A percentile compares a stretch with the other conserved stretches of the same genome.
phyloP scores from a whole-genome alignment of 2,113 vertebrate genomes.

The Datnioides undecimradiatus region DNA sequence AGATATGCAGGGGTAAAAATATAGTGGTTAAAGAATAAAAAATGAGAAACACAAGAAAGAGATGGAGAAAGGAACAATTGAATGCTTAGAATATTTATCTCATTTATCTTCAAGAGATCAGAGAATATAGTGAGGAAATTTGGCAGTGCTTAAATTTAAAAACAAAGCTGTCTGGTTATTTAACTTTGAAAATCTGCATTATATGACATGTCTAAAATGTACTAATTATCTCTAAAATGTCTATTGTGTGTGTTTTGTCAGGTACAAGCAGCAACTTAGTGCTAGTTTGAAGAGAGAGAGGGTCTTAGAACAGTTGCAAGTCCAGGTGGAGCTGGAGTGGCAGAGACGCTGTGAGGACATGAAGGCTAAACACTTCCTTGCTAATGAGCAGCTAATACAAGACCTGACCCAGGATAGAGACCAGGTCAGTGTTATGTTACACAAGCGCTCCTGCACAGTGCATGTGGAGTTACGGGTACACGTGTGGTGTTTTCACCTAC shows the following conservation, averaged over 20 bases:
- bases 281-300: constrained; percentile 78
- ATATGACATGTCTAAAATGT: neutral
- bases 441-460: neutral
- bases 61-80: neutral
- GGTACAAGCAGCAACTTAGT: constrained; percentile 86
- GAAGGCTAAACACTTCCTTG: constrained; percentile 78
- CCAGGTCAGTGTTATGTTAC: constrained; percentile 79
- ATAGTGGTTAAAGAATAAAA: neutral
- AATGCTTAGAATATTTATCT: too few relatives aligned
- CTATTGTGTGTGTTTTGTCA: constrained; percentile 56
- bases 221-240: neutral
- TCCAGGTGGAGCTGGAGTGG: constrained; percentile 87
- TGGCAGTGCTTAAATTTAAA: neutral
- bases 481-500: too few relatives aligned
- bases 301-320: constrained; percentile 81
- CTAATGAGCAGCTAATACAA: constrained; percentile 84
- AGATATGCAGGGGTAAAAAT: constrained; percentile 80
- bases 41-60: neutral
- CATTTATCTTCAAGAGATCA: neutral
- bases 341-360: constrained; percentile 82
- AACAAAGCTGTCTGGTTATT: neutral
- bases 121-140: neutral
- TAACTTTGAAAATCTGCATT: neutral
- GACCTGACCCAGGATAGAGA: constrained; percentile 80
- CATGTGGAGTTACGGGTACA: neutral